phyloP scores from a whole-genome alignment of 1,140 invertebrate species.

The Magallana gigas region DNA sequence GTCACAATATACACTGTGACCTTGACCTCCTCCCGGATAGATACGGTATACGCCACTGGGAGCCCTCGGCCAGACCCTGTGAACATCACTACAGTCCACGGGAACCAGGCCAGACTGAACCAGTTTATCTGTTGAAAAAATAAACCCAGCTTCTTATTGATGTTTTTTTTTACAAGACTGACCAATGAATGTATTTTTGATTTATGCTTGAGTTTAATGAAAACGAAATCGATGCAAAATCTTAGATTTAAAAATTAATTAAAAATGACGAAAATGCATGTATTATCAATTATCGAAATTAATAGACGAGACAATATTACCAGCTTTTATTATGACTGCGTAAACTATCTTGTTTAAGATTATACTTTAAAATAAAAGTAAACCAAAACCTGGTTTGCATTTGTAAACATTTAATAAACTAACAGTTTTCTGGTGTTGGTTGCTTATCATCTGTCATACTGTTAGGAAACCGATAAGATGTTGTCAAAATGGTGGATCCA shows the following conservation, averaged over 20 bases:
- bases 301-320: too few species aligned
- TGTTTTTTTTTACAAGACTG: too few species aligned
- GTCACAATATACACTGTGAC: slow-evolving; percentile 33
- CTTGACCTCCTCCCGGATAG: slow-evolving; percentile 20
- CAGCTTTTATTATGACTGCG: too few species aligned
- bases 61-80: neutral
- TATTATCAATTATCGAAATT: too few species aligned
- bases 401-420: neutral
- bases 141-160: neutral
- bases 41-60: slow-evolving; percentile 15
- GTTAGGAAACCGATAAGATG: neutral
- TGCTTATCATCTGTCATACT: neutral
- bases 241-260: too few species aligned
- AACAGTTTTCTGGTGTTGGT: neutral
- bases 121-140: slow-evolving; percentile 4
- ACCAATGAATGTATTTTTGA: too few species aligned
- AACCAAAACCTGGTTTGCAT: neutral
- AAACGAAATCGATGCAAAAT: too few species aligned
- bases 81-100: slow-evolving; percentile 22
- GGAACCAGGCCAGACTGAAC: slow-evolving; percentile 26
- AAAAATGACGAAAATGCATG: too few species aligned
- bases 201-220: too few species aligned
- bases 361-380: too few species aligned
- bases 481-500: neutral
- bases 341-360: too few species aligned